Conservation (phyloP, 1,140 invertebrate genomes). For the Campoletis sonorensis region DNA sequence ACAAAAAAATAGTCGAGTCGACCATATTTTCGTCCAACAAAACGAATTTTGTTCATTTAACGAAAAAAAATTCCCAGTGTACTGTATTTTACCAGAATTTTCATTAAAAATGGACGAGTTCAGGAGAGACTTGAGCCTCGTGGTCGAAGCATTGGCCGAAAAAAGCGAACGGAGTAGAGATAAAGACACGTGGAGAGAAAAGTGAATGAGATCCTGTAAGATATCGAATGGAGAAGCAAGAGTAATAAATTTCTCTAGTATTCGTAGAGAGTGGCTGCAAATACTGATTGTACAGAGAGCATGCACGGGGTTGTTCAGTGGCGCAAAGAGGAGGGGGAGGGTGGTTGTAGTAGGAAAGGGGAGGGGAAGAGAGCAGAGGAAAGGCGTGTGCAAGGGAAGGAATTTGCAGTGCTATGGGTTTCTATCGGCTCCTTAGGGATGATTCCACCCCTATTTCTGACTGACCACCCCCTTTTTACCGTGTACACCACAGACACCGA, state of each 20-base stretch:
- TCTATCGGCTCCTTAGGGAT: constrained; percentile 73
- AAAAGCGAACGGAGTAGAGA: constrained; percentile 13
- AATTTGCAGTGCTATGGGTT: constrained; percentile 64
- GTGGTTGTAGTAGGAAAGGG: too few relatives aligned
- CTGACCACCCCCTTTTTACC: constrained; percentile 62
- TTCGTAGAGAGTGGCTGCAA: constrained; percentile 56
- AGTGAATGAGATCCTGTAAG: constrained; percentile 13
- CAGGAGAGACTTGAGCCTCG: constrained; percentile 40
- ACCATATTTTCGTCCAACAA: too few relatives aligned
- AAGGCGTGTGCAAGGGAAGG: constrained; percentile 53
- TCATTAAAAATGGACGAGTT: constrained; percentile 42
- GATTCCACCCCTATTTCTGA: constrained; percentile 72
- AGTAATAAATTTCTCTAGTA: constrained; percentile 36
- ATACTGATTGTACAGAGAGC: constrained; percentile 60
- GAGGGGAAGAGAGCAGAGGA: not conserved
- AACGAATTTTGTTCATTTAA: too few relatives aligned
- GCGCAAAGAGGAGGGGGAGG: constrained; percentile 56
- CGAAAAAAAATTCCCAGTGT: too few relatives aligned
- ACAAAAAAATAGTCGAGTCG: too few relatives aligned
- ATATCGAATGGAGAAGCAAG: constrained; percentile 13
- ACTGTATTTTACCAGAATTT: too few relatives aligned
- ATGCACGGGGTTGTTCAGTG: constrained; percentile 58
- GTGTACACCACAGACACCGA: constrained; percentile 60
- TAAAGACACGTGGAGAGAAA: constrained; percentile 4
- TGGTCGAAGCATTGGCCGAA: not conserved